phyloP scores from a whole-genome alignment of 2,797 vertebrate species.

The Aldrovandia affinis region DNA sequence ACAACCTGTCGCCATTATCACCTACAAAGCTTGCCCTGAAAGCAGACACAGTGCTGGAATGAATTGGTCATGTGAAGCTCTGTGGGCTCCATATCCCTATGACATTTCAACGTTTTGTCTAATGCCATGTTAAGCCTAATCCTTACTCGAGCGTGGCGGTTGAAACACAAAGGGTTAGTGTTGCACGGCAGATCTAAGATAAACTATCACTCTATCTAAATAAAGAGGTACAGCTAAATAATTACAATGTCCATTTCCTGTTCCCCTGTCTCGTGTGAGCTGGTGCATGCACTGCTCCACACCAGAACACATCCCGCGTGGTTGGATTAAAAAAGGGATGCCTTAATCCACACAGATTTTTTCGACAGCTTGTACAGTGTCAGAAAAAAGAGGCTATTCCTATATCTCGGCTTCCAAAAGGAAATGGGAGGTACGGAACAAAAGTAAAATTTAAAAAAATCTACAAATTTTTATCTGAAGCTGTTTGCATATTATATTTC shows the following conservation, averaged over 20 bases:
- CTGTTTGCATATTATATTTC: conserved; percentile 67
- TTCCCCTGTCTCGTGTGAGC: too few species aligned
- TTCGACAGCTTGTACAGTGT: background rate
- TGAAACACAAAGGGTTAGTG: background rate
- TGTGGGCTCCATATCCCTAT: background rate
- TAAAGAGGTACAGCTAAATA: background rate
- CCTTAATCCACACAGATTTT: background rate
- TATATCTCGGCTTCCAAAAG: conserved; percentile 55
- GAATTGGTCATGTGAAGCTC: background rate
- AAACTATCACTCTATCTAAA: background rate
- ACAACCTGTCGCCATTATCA: background rate
- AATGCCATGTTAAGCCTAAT: background rate
- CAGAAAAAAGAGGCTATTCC: conserved; percentile 39
- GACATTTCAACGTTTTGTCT: background rate
- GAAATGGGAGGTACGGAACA: conserved; percentile 57
- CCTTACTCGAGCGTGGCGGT: background rate
- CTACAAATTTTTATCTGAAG: conserved; percentile 70
- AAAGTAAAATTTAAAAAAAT: conserved; percentile 33
- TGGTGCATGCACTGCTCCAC: background rate
- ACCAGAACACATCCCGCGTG: background rate
- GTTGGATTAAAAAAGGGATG: background rate
- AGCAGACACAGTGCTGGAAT: background rate
- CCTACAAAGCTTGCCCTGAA: background rate
- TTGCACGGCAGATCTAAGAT: background rate
- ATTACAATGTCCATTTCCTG: background rate